These are phyloP conservation scores for Megaleporinus macrocephalus DNA, from an alignment of 2,113 vertebrate genomes.

Conservation along the genomic window DNA sequence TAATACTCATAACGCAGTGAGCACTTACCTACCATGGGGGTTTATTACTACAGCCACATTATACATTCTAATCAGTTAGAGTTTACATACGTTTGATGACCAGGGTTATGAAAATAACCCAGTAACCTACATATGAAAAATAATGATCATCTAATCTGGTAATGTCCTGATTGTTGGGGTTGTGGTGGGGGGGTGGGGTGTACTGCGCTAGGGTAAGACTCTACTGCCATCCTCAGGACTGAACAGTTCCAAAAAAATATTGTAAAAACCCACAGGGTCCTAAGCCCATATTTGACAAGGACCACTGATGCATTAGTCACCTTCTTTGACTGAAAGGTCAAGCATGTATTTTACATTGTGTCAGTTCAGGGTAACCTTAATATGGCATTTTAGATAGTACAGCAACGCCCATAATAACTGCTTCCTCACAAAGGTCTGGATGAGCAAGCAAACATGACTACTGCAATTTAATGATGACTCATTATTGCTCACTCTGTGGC, in stretches of 20 bases:
- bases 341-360: neutral
- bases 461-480: too few relatives aligned
- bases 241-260: neutral
- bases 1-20: slow-evolving; percentile 6
- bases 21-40: neutral
- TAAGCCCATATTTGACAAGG: neutral
- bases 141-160: slow-evolving; percentile 4
- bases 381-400: neutral
- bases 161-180: neutral
- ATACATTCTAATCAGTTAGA: slow-evolving; percentile 29
- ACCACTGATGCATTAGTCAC: neutral
- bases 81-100: slow-evolving; percentile 36
- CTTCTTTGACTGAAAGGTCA: neutral
- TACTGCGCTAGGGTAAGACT: neutral
- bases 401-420: too few relatives aligned
- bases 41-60: slow-evolving; percentile 29
- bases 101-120: slow-evolving; percentile 17
- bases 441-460: too few relatives aligned
- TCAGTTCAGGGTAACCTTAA: neutral
- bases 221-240: slow-evolving; percentile 7
- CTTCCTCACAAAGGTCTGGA: too few relatives aligned
- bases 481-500: too few relatives aligned
- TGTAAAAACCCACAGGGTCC: neutral
- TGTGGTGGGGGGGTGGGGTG: neutral
- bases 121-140: neutral